phyloP scores from a whole-genome alignment of 2,113 vertebrate species.

The Pungitius pungitius region DNA sequence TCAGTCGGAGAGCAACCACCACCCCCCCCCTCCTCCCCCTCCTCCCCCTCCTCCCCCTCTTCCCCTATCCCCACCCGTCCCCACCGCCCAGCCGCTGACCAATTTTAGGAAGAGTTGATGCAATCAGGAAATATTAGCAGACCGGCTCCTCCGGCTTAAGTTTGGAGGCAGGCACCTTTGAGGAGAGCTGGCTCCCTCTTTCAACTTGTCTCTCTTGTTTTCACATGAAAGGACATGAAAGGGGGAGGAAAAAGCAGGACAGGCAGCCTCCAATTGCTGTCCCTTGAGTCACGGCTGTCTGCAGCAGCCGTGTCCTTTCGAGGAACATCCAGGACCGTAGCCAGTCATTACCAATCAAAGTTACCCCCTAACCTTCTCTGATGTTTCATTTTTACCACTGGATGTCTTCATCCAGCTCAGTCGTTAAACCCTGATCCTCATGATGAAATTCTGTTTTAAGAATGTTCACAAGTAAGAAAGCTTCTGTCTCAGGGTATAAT shows the following conservation, averaged over 20 bases:
- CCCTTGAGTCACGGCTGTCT: constrained; percentile 66
- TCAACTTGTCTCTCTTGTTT: constrained; percentile 74
- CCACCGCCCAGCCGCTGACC: not conserved
- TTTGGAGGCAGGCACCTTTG: constrained; percentile 67
- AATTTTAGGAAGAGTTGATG: constrained; percentile 62
- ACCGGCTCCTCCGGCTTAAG: constrained; percentile 47
- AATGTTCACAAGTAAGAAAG: constrained; percentile 56
- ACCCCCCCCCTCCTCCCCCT: not conserved
- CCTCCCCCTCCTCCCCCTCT: not conserved
- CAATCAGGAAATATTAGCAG: constrained; percentile 65
- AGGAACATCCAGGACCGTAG: constrained; percentile 61
- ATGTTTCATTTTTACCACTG: constrained; percentile 46
- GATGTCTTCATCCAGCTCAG: constrained; percentile 56
- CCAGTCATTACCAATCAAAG: constrained; percentile 75
- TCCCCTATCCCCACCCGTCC: not conserved
- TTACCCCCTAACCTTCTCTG: constrained; percentile 54
- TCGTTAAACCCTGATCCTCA: constrained; percentile 72
- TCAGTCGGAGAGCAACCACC: constrained; percentile 50
- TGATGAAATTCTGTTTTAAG: constrained; percentile 73
- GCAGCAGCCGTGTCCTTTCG: constrained; percentile 67
- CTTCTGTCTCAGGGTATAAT: constrained; percentile 64
- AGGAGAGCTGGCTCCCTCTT: constrained; percentile 57
- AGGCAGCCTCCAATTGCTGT: constrained; percentile 56
- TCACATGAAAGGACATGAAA: constrained; percentile 77
- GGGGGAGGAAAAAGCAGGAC: constrained; percentile 66